Base-by-base conservation (phyloP, 2,888 invertebrate genomes). In the Trypoxylon attenuatum region DNA sequence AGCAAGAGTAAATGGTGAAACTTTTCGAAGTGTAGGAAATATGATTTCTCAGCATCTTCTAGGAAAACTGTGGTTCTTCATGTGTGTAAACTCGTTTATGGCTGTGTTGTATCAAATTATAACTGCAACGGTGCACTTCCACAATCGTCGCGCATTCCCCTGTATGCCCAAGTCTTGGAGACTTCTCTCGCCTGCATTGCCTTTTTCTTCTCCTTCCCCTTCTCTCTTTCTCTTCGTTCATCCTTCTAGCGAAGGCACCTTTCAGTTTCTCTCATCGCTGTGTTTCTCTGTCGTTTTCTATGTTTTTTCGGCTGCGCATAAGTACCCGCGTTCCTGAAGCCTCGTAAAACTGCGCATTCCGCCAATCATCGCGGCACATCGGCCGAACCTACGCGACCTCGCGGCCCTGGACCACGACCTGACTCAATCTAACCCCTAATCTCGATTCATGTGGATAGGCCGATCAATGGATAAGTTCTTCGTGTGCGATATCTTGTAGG, bases 261-360 rank as follows among this genome's bases (percentile, higher is more conserved):
- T 4, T 19, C 10, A 6, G 42, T 19, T 21, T 16, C 13, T 15
- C 5, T 3, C 25, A 15, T 64, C 61, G 63, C 63, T 56, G 43
- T 39, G 23, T 10, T 5, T 38, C 43, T 5, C 10, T n/a, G 15
- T 27, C 39, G 22, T 42, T 27, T 33, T 54, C 29, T 47, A n/a
- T 39, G 16, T 50, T 58, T 56, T 50, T 59, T 42, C 39, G 18
- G 50, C 47, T 54, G 41, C 59, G 39, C 52, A 47, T 65, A 49
- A 43, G 16, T 57, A 62, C 69, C 3, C 8, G 68, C 69, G 73
- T 76, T 65, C 73, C 60, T 76, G 76, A 71, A 55, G 61, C 69
- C 69, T 80, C 81, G 79, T 78, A 80, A 80, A 80, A 74, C 73
- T 67, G 75, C 71, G 67, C 73, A 80, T 80, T 80, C 81, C 78